Conservation (phyloP, 1,140 invertebrate species). For the Lordiphosa mommai region DNA sequence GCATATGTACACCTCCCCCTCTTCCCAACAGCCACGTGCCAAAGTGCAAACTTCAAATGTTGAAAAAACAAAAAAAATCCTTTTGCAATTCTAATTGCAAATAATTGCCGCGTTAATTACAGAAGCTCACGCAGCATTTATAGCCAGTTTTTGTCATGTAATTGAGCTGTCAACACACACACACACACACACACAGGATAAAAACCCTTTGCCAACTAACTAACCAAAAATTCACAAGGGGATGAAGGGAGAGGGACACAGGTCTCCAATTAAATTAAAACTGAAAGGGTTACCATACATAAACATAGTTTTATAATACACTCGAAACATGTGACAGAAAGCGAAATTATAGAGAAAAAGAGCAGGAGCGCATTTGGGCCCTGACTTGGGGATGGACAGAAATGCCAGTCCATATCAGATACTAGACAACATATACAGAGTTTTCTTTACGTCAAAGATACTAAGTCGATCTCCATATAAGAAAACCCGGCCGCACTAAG, state of each 20-base stretch:
- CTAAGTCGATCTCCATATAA: no score
- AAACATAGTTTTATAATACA: constrained; percentile 2
- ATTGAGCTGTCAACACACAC: constrained; percentile 63
- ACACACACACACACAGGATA: constrained; percentile 2
- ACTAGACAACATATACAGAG: no score
- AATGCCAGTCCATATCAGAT: no score
- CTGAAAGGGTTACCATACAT: background rate
- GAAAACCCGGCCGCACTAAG: no score
- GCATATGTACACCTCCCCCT: background rate
- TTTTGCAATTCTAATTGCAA: constrained; percentile 68
- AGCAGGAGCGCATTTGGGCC: background rate
- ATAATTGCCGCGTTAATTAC: constrained; percentile 74
- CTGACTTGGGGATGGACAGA: no score
- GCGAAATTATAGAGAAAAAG: background rate
- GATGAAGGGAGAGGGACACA: background rate
- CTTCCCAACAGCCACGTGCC: constrained; percentile 39
- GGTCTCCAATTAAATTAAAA: constrained; percentile 4
- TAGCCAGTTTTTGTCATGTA: constrained; percentile 44
- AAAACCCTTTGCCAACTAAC: background rate
- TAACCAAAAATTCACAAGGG: constrained; percentile 1
- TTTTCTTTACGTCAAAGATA: no score
- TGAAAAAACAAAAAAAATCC: constrained; percentile 41
- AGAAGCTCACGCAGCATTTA: constrained; percentile 35
- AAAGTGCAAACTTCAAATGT: constrained; percentile 34
- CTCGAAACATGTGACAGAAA: constrained; percentile 2